phyloP scores from a whole-genome alignment of 2,888 invertebrate genomes.

The Epirrhoe alternata region DNA sequence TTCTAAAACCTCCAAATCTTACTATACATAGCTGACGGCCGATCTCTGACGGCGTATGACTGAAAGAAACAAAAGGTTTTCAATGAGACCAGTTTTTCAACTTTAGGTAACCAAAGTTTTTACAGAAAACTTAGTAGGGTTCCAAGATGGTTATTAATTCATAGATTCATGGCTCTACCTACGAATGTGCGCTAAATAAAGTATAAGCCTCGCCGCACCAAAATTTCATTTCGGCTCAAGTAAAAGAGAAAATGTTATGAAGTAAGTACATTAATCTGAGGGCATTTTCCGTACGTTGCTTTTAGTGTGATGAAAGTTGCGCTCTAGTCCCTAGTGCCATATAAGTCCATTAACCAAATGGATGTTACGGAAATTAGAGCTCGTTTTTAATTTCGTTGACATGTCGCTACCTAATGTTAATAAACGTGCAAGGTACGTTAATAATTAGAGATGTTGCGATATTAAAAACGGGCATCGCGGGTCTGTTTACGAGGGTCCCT shows the following conservation, averaged over 20 bases:
- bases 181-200: conserved; percentile 29
- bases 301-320: conserved; percentile 83
- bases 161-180: conserved; percentile 20
- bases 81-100: conserved; percentile 10
- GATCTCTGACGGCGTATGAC: not conserved
- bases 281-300: conserved; percentile 80
- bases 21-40: not conserved
- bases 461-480: conserved; percentile 42
- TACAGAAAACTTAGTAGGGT: not conserved
- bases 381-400: conserved; percentile 81
- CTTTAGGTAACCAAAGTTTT: conserved; percentile 9
- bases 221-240: conserved; percentile 42
- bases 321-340: conserved; percentile 75
- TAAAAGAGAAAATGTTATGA: conserved; percentile 68
- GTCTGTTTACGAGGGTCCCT: conserved; percentile 34
- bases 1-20: not conserved
- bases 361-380: conserved; percentile 77
- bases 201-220: conserved; percentile 35
- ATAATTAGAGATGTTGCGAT: conserved; percentile 60
- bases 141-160: conserved; percentile 26
- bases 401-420: conserved; percentile 72
- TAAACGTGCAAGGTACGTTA: conserved; percentile 65
- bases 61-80: not conserved
- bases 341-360: conserved; percentile 83
- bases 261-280: conserved; percentile 79